Percentiles rank a stretch among this genome's conserved stretches.
phyloP scores from a whole-genome alignment of 2,888 invertebrate species.

The Chymomyza amoena region DNA sequence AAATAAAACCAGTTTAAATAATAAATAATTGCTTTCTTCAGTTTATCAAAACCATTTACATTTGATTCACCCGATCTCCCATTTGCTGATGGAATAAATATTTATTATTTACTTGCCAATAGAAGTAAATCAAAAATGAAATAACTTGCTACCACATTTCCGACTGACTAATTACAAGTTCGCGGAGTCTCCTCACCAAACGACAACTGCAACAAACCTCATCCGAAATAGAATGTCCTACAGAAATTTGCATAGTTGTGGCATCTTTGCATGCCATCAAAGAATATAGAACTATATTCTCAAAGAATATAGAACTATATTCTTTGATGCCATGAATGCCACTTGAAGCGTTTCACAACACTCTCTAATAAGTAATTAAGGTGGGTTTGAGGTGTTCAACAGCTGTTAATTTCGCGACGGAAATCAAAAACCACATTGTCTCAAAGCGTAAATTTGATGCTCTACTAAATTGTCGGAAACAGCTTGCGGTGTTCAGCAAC shows the following conservation, averaged over 20 bases:
- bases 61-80: too few species aligned
- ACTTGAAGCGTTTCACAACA: background rate
- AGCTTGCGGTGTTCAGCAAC: background rate
- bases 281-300: too few species aligned
- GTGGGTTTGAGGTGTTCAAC: background rate
- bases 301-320: too few species aligned
- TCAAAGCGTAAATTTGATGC: constrained; percentile 61
- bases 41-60: too few species aligned
- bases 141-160: background rate
- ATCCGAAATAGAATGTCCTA: background rate
- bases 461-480: background rate
- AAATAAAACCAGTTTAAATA: too few species aligned
- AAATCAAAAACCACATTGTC: constrained; percentile 29
- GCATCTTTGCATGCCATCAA: background rate
- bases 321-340: background rate
- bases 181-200: constrained; percentile 41
- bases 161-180: constrained; percentile 10
- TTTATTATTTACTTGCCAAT: background rate
- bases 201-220: background rate
- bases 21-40: too few species aligned
- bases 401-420: background rate
- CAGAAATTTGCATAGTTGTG: background rate
- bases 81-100: too few species aligned
- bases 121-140: background rate
- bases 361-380: background rate